Evolutionary conservation across 2,797 vertebrate genomes (phyloP), one percentile per base, ranked within the genome.

Genomic region (Cuculus canorus): DNA sequence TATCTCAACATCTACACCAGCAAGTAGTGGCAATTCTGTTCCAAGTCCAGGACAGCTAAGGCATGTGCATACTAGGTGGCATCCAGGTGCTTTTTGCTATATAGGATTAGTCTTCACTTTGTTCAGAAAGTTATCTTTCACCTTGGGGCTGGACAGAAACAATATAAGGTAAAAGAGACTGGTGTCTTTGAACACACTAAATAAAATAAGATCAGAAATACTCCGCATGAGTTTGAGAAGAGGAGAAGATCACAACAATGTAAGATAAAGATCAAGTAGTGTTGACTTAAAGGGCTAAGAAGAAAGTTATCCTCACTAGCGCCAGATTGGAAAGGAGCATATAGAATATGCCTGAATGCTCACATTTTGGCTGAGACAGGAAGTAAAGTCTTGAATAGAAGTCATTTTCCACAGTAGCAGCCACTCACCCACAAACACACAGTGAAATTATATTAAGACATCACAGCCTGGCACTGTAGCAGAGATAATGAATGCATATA

Each of bases 371-470:
- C 56, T 79, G 19, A 86, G 63, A 79, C 10, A 48, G 59, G 60
- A 95, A 92, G 52, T 10, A 41, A 54, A 76, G 35, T 33, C 70
- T 45, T 61, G 10, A 91, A 50, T 0, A 82, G 15, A 83, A 91
- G 35, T 82, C 82, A 48, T 82, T 73, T 82, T 79, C 71, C 57
- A 56, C 78, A 84, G 71, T 30, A 79, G 70, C 73, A 95, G 83
- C 32, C 78, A 64, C 68, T 92, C 64, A 73, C 45, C 45, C 87
- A 91, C 48, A 89, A 89, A 85, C 30, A 32, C 57, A 77, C 75
- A 87, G 60, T 28, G 53, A 87, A 89, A 82, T 71, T 73, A 82
- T 37, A 87, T 64, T 93, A 88, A 72, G 83, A 90, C 63, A 39
- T 72, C 50, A 63, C 59, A 94, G 81, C n/a, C 80, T 86, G 53